Base-by-base conservation (phyloP, 2,888 invertebrate genomes). In the Elmis aenea region DNA sequence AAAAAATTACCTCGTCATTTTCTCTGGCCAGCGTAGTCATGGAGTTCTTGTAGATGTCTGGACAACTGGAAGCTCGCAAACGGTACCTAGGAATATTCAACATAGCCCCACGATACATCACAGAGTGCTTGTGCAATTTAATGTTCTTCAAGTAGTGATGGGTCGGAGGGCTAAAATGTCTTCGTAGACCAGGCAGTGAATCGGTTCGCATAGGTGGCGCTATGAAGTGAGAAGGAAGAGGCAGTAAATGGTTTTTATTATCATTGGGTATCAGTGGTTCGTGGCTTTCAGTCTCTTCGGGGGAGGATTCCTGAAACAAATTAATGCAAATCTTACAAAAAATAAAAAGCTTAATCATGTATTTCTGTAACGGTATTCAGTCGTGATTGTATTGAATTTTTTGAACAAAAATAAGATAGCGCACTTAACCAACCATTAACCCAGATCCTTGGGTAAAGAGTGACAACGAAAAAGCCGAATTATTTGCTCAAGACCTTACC, bases 41-140 rank as follows among this genome's bases (percentile, higher is more conserved):
- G n/a, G 88, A 89, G 61, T 88, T 88, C 52, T 85, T 77, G 59
- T 82, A 89, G 54, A 94, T 89, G 67, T 94, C 85, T 0, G 94
- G 94, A 63, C 93, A 93, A 25, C 92, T 92, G 2, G 88, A 89
- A 1, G 92, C 90, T 44, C 85, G 76, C 39, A 91, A 67, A 33
- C 83, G 76, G 64, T 91, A 91, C 46, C 85, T 79, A 55, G 83
- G 83, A 36, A 85, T 83, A 62, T 86, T 89, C 36, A 91, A 67
- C 72, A 89, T 83, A 3, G 90, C 89, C 24, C 87, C 88, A 26
- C 90, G 79, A 64, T 90, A 89, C 64, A 89, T 85, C 46, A 91
- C 81, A 0, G 87, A 87, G 58, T 85, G 87, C 46, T 87, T 73
- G 50, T 86, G 86, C 58, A 84, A 73, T 52, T 78, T 74, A 36